Base-by-base conservation (phyloP, 2,888 invertebrate species). In the Linnaemya tessellans region DNA sequence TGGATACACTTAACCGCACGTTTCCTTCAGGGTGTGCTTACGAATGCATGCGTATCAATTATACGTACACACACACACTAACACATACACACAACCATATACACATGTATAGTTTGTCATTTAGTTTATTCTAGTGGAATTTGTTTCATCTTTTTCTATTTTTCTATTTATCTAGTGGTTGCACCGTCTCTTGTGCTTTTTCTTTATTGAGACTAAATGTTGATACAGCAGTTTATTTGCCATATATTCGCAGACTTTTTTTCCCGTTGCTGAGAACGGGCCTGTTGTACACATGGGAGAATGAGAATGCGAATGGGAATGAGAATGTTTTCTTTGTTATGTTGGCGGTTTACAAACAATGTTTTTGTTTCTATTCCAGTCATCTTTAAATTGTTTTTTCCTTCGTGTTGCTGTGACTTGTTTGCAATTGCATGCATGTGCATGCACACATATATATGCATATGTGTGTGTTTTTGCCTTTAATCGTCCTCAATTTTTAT, bases 291-390 rank as follows among this genome's bases (percentile, higher is more conserved):
- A 35, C 8, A 8, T 41, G 38, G 8, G 11, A 10, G 20, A 25
- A 20, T 60, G 30, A 22, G 20, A 25, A 20, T 60, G 30, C 22
- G 54, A 41, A 65, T 67, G 41, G 51, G 67, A 74, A 67, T 58
- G 73, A 38, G 65, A 60, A 67, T 74, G 41, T 60, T 80, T 74
- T 81, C 82, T 85, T 85, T 85, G 85, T 84, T 62, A 68, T 82
- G 86, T 83, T 86, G 60, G 86, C 84, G 86, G 84, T 83, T 86
- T 58, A 58, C 86, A 86, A 86, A 84, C 82, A 86, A 84, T 86
- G 82, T 86, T 86, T 80, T 86, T 82, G 70, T 84, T 81, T 78
- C 77, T 83, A 77, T 85, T 84, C 71, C 77, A 78, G 82, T 82
- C 74, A 79, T 82, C 85, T 85, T 82, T 85, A 58, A 79, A 82